Base-by-base conservation (phyloP, 2,888 invertebrate species). In the Ceramica pisi region DNA sequence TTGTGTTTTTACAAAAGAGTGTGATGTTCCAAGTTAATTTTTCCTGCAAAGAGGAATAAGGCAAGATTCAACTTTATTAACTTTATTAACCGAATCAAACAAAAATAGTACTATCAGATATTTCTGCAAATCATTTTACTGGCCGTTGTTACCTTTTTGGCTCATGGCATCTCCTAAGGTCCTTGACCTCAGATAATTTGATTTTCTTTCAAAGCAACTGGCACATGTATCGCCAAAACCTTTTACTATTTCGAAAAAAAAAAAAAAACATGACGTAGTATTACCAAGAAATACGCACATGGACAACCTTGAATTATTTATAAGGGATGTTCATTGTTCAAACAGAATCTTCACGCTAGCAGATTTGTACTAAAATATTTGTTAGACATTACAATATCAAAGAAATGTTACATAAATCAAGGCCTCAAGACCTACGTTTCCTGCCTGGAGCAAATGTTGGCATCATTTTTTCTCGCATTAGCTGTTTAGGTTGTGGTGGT, bases 321-420 rank as follows among this genome's bases (percentile, higher is more conserved):
- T 75, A 14, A 53, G 5, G 8, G 1, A 26, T n/a, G 44, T 44
- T 72, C n/a, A 41, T 16, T 41, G n/a, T 57, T 46, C 23, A 6
- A 16, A 23, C 5, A 69, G 7, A 67, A 67, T 59, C 21, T 59
- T 71, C 21, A 35, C n/a, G 12, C 21, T 41, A 65, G 16, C 46
- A 48, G 21, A 61, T 53, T 64, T 38, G 3, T 46, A 16, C 35
- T 51, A 35, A 50, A 46, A 55, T 69, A 46, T 70, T 55, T 55
- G 9, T 38, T 26, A 23, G 14, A 23, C 14, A 72, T 65, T 73
- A 75, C 16, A 66, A 53, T 53, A 59, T 53, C 66, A 73, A 73
- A 59, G 51, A 65, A 59, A 38, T 44, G 38, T 65, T 38, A 19
- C 19, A 12, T 59, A 26, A n/a, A n/a, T n/a, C n/a, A 65, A 59